Percentiles rank a stretch among this genome's conserved stretches.
These are phyloP conservation scores for Pachyuromys duprasi DNA, from an alignment of 2,797 vertebrate species.

Conservation along the genomic window DNA sequence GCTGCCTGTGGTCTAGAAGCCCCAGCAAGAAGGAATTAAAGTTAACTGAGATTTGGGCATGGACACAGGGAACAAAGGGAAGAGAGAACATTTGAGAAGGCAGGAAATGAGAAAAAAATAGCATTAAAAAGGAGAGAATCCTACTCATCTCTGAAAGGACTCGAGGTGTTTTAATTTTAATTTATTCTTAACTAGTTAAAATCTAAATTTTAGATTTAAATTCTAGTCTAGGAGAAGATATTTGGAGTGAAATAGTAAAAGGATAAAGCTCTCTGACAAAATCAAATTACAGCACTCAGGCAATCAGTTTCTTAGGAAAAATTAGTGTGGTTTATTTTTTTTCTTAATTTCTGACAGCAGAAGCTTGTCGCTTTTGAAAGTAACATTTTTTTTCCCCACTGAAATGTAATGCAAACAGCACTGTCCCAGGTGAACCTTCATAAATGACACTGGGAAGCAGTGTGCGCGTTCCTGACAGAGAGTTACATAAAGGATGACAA, in stretches of 20 bases:
- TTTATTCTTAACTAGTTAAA: too few relatives aligned
- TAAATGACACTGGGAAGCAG: neutral
- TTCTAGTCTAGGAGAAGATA: neutral
- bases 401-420: neutral
- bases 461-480: neutral
- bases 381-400: neutral
- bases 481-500: neutral
- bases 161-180: neutral
- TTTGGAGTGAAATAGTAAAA: neutral
- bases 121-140: neutral
- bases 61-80: conserved; percentile 18
- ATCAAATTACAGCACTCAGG: conserved; percentile 8
- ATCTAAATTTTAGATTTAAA: neutral
- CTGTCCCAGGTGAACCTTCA: neutral
- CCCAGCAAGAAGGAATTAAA: neutral
- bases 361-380: neutral
- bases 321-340: neutral
- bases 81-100: neutral
- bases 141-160: neutral
- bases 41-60: neutral
- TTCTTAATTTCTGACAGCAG: neutral
- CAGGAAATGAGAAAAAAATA: neutral
- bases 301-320: conserved; percentile 7
- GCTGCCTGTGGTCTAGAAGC: neutral
- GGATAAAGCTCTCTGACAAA: neutral